Evolutionary conservation across 2,888 invertebrate genomes (phyloP).

Genomic region (Drosophila bunnanda): DNA sequence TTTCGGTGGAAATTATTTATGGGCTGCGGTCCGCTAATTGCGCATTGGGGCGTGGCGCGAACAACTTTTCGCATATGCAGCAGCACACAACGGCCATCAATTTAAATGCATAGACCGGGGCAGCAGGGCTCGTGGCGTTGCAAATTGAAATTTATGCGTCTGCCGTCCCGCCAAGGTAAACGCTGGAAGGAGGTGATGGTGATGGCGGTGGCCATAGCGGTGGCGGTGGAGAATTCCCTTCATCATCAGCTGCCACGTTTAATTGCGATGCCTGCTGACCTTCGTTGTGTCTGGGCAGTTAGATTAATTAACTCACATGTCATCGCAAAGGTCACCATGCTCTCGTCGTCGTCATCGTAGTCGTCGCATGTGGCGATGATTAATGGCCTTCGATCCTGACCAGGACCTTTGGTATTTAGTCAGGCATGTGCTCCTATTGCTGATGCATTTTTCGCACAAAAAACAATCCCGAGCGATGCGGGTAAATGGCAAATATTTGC

Average conservation of each 20-base stretch:
- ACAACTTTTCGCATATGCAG: slow-evolving; percentile 65
- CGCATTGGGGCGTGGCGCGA: slow-evolving; percentile 65
- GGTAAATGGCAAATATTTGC: slow-evolving; percentile 46
- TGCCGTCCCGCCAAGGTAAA: slow-evolving; percentile 37
- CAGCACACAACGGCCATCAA: slow-evolving; percentile 37
- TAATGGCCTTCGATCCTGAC: slow-evolving; percentile 54
- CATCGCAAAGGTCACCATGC: slow-evolving; percentile 51
- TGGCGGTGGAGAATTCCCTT: slow-evolving; percentile 12
- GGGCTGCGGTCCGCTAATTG: slow-evolving; percentile 62
- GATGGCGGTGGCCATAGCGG: too few relatives aligned
- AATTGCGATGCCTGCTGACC: slow-evolving; percentile 62
- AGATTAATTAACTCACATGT: slow-evolving; percentile 76
- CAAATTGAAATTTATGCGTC: slow-evolving; percentile 79
- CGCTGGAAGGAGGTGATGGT: neutral
- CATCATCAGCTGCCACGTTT: slow-evolving; percentile 47
- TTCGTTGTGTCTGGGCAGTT: slow-evolving; percentile 64
- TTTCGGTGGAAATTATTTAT: slow-evolving; percentile 67
- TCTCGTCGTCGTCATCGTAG: neutral
- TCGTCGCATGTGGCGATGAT: slow-evolving; percentile 60
- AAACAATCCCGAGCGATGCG: slow-evolving; percentile 5
- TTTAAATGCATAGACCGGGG: slow-evolving; percentile 48
- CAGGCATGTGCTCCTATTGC: slow-evolving; percentile 9
- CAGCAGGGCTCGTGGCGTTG: slow-evolving; percentile 38
- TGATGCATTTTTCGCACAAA: slow-evolving; percentile 12
- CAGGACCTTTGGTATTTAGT: slow-evolving; percentile 20